phyloP scores from a whole-genome alignment of 2,113 vertebrate genomes.

The Xiphophorus hellerii region DNA sequence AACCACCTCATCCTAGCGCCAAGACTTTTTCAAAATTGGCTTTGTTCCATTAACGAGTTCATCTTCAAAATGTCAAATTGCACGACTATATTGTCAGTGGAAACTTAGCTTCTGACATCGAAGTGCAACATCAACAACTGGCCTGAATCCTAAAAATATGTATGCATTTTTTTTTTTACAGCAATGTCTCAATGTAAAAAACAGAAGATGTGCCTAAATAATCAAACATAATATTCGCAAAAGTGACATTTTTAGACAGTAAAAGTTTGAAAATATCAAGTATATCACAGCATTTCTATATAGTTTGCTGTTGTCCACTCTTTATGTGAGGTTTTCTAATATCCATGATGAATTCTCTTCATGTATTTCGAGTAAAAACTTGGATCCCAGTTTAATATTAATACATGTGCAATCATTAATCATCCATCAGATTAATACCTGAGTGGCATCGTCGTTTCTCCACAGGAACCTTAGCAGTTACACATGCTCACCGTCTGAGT shows the following conservation, averaged over 20 bases:
- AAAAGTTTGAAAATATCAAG: too few species aligned
- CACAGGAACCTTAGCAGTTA: slow-evolving; percentile 38
- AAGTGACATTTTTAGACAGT: background rate
- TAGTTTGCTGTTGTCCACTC: background rate
- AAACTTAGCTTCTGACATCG: too few species aligned
- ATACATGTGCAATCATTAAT: background rate
- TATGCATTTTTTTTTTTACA: background rate
- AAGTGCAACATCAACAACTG: too few species aligned
- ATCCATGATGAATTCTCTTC: background rate
- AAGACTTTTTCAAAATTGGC: too few species aligned
- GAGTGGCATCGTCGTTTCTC: slow-evolving; percentile 44
- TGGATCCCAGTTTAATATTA: background rate
- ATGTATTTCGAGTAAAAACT: background rate
- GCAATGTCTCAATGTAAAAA: too few species aligned
- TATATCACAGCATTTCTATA: too few species aligned
- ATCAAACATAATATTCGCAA: background rate
- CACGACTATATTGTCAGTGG: too few species aligned
- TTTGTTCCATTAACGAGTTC: too few species aligned
- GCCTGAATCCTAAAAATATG: too few species aligned
- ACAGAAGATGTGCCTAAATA: too few species aligned
- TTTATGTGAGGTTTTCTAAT: background rate
- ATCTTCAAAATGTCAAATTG: too few species aligned
- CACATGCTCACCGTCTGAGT: slow-evolving; percentile 19
- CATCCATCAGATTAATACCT: slow-evolving; percentile 7
- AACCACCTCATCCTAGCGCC: too few species aligned